These are phyloP conservation scores for Brevimyrus niger DNA, from an alignment of 2,113 vertebrate genomes.

Conservation along the genomic window DNA sequence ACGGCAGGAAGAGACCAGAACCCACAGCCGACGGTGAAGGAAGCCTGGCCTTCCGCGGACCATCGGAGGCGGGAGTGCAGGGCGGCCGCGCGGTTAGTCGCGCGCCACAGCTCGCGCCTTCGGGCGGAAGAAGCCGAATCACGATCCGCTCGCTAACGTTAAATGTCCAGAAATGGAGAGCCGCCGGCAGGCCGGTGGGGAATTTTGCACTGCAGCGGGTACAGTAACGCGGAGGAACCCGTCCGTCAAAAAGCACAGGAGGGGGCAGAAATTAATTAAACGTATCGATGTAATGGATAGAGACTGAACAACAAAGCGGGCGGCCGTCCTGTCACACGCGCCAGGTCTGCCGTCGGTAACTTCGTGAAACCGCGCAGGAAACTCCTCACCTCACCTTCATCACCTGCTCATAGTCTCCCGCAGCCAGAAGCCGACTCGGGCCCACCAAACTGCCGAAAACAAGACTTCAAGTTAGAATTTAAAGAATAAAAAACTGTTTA, in stretches of 20 bases:
- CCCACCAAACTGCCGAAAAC: constrained; percentile 14
- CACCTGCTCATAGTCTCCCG: background rate
- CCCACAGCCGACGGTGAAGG: background rate
- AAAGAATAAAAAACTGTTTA: background rate
- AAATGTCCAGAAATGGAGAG: background rate
- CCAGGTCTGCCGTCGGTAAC: background rate
- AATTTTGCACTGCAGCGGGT: background rate
- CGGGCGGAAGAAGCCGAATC: background rate
- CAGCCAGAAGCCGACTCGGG: constrained; percentile 13
- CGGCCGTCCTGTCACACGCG: background rate
- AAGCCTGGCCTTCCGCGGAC: background rate
- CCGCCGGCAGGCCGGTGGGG: background rate
- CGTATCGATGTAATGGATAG: background rate
- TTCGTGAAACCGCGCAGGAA: background rate
- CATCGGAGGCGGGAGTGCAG: background rate
- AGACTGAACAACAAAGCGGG: background rate
- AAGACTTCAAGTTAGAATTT: constrained; percentile 3
- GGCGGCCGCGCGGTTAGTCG: background rate
- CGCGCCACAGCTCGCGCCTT: background rate
- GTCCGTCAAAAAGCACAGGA: background rate
- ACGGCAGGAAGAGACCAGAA: background rate
- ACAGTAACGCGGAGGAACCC: background rate
- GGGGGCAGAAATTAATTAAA: background rate
- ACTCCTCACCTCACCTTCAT: background rate
- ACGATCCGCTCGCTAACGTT: background rate